Evolutionary conservation across 2,888 invertebrate genomes (phyloP), one percentile per base, ranked within the genome.

Genomic region (Escarpia spicata): DNA sequence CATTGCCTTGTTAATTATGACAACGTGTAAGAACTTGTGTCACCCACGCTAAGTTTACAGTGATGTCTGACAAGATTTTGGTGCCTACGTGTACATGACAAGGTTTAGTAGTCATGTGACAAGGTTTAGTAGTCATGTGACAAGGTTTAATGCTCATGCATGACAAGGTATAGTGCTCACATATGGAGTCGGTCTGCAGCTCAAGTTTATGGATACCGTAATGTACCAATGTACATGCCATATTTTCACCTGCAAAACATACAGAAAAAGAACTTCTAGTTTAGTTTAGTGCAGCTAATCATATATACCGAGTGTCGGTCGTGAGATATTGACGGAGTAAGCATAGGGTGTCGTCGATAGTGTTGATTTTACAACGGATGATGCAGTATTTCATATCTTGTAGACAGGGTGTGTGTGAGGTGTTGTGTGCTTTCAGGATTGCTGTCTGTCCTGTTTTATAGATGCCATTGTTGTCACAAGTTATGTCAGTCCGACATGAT

Each of bases 401-500:
- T 75, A 75, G 75, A 75, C n/a, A 52, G 9, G 52, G 52, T 52
- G 52, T 75, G 75, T 75, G 75, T 75, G 75, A 6, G 3, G 19
- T 75, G 75, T 75, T 75, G 75, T 75, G 75, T 75, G 75, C 75
- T 75, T 75, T 75, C 75, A 75, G 75, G 75, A 75, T 75, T 75
- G 75, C 19, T n/a, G 75, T 4, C n/a, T n/a, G n/a, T 26, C 19
- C 75, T 75, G 26, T 75, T 75, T 75, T 75, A 15, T 75, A 75
- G 75, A 26, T 75, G 75, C 75, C 75, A 26, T 75, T 26, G 75
- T 75, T 26, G 75, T 75, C 19, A 75, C 26, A 26, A 26, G 26
- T 15, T 75, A 26, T 19, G n/a, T 75, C n/a, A 19, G 19, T 52
- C 26, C n/a, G 75, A 75, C 75, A 75, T 52, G 52, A 9, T 75